Percentiles rank a stretch among this genome's conserved stretches.
These are phyloP conservation scores for Corvus cornix DNA, from an alignment of 2,113 vertebrate species.

Conservation along the genomic window DNA sequence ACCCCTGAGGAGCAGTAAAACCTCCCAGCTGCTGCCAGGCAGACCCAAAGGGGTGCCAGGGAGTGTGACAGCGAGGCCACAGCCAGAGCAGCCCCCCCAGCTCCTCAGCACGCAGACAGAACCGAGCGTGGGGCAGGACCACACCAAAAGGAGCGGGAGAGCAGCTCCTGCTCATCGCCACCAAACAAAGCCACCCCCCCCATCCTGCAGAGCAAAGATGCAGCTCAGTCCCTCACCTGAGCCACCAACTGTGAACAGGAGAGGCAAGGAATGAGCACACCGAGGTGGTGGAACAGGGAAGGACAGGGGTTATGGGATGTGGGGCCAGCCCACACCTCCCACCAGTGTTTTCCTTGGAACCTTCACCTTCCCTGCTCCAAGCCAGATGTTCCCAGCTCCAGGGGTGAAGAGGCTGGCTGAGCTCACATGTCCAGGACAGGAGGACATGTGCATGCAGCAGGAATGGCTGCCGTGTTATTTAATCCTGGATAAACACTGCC, in stretches of 20 bases:
- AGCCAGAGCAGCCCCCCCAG: background rate
- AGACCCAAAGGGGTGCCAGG: background rate
- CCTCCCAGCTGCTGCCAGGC: background rate
- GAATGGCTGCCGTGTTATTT: background rate
- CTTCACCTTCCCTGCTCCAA: background rate
- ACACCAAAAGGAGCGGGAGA: accelerated
- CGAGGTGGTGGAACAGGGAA: background rate
- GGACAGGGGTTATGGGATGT: background rate
- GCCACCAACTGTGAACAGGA: background rate
- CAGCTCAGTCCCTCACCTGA: background rate
- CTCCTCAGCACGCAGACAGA: background rate
- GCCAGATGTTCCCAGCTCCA: background rate
- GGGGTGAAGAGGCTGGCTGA: background rate
- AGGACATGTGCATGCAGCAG: background rate
- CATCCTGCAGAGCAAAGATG: background rate
- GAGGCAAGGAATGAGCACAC: background rate
- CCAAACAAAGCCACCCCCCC: no score
- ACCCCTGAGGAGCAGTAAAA: background rate
- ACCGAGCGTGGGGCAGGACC: accelerated
- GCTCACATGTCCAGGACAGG: background rate
- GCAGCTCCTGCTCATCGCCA: background rate
- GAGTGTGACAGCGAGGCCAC: background rate
- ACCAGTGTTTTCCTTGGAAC: background rate
- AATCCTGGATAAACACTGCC: background rate
- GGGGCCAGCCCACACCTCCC: background rate